Conservation (phyloP, 2,797 vertebrate species). For the Poecilia velifera region DNA sequence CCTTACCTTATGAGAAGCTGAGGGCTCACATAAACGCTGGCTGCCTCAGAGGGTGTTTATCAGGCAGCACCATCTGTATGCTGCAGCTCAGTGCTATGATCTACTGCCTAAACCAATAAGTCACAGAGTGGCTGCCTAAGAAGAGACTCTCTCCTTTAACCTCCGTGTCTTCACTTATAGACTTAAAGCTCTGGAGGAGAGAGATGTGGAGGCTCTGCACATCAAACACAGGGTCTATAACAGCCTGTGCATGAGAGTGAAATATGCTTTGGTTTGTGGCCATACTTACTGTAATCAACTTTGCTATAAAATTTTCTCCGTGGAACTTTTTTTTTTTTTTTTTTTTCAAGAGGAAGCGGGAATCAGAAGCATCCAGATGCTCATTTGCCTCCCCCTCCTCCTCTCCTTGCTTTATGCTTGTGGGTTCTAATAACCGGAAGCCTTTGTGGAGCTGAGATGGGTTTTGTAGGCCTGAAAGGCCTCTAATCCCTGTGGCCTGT, state of each 20-base stretch:
- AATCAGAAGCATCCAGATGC: slow-evolving; percentile 79
- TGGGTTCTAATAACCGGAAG: slow-evolving; percentile 83
- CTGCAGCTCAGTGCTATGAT: slow-evolving; percentile 73
- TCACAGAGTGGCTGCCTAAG: slow-evolving; percentile 69
- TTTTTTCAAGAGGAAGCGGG: slow-evolving; percentile 57
- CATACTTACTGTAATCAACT: slow-evolving; percentile 75
- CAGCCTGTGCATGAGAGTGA: slow-evolving; percentile 48
- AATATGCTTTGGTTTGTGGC: slow-evolving; percentile 62
- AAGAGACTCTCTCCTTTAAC: slow-evolving; percentile 71
- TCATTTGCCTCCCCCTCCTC: slow-evolving; percentile 74
- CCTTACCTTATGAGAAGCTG: slow-evolving; percentile 60
- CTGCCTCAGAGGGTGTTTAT: slow-evolving; percentile 71
- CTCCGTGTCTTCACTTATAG: slow-evolving; percentile 69
- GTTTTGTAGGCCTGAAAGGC: slow-evolving; percentile 82
- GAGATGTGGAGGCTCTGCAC: slow-evolving; percentile 62
- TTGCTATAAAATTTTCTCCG: slow-evolving; percentile 69
- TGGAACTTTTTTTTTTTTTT: slow-evolving; percentile 62
- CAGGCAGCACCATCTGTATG: slow-evolving; percentile 78
- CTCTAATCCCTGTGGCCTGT: slow-evolving; percentile 86
- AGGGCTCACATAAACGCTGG: slow-evolving; percentile 56
- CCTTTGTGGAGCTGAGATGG: slow-evolving; percentile 83
- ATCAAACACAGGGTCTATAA: slow-evolving; percentile 65
- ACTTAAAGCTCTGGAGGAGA: slow-evolving; percentile 61
- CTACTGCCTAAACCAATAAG: slow-evolving; percentile 76
- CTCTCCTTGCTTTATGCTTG: slow-evolving; percentile 72